These are phyloP conservation scores for Engraulis encrasicolus DNA, from an alignment of 2,113 vertebrate genomes.

Conservation along the genomic window DNA sequence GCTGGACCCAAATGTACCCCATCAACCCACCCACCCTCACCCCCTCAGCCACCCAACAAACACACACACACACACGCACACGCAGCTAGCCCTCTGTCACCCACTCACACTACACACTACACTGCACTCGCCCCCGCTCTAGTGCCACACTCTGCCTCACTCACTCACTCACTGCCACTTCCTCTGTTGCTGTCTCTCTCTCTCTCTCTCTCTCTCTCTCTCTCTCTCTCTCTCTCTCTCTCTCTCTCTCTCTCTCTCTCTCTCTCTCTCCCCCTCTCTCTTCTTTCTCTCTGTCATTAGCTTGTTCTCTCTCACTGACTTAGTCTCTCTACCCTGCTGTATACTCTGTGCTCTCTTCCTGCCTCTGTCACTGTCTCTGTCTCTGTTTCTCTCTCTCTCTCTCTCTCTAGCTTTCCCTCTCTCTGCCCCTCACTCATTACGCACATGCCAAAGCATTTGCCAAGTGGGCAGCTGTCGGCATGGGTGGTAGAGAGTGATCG, in stretches of 20 bases:
- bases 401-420: slow-evolving; percentile 61
- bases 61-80: slow-evolving; percentile 28
- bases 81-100: neutral
- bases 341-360: neutral
- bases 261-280: slow-evolving; percentile 23
- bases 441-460: slow-evolving; percentile 78
- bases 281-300: neutral
- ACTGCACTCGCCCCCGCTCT: neutral
- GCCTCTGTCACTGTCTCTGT: neutral
- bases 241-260: neutral
- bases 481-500: slow-evolving; percentile 69
- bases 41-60: neutral
- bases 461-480: slow-evolving; percentile 85
- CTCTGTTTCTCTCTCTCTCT: neutral
- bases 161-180: neutral
- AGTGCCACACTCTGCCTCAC: slow-evolving; percentile 26
- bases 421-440: slow-evolving; percentile 67
- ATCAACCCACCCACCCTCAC: slow-evolving; percentile 48
- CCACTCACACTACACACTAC: slow-evolving; percentile 65
- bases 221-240: neutral
- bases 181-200: neutral
- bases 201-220: neutral
- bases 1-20: slow-evolving; percentile 78
- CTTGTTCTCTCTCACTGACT: neutral
- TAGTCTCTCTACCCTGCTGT: slow-evolving; percentile 35